Evolutionary conservation across 2,888 invertebrate species (phyloP).

Genomic region (Eupithecia subfuscata): DNA sequence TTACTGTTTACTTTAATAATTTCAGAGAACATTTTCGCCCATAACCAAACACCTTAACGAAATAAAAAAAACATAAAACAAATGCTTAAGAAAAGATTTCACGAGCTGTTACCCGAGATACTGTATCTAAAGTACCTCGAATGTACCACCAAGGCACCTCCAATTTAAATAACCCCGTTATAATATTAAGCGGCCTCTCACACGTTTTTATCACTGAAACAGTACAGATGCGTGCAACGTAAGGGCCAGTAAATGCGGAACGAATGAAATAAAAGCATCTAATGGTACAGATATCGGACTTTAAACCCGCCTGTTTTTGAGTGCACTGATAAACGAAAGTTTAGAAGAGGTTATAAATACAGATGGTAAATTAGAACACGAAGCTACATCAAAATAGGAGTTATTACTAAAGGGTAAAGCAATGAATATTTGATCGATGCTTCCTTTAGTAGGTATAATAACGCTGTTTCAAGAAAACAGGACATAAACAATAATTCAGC

Average conservation of each 20-base stretch:
- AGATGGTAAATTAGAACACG: conserved; percentile 27
- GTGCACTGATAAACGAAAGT: conserved; percentile 67
- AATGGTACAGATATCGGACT: conserved; percentile 67
- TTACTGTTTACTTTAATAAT: neutral
- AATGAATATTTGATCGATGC: conserved; percentile 1
- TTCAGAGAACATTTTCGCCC: neutral
- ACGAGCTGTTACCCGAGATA: conserved; percentile 32
- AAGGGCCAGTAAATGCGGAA: conserved; percentile 61
- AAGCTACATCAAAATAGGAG: conserved; percentile 40
- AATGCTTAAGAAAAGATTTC: conserved; percentile 36
- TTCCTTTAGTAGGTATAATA: conserved; percentile 1
- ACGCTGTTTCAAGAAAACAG: neutral
- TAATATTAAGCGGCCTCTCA: conserved; percentile 60
- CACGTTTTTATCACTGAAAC: conserved; percentile 66
- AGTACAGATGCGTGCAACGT: conserved; percentile 67
- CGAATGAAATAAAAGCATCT: conserved; percentile 56
- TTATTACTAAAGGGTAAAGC: neutral
- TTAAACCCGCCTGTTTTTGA: conserved; percentile 67
- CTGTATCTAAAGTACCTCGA: conserved; percentile 40
- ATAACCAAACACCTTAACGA: conserved; percentile 33
- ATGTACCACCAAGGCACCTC: conserved; percentile 20
- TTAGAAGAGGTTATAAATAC: conserved; percentile 56
- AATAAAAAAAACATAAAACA: conserved; percentile 32
- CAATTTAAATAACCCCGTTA: conserved; percentile 48
- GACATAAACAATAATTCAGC: conserved; percentile 35